phyloP scores from a whole-genome alignment of 2,113 vertebrate species.

The Corythornis cristatus region DNA sequence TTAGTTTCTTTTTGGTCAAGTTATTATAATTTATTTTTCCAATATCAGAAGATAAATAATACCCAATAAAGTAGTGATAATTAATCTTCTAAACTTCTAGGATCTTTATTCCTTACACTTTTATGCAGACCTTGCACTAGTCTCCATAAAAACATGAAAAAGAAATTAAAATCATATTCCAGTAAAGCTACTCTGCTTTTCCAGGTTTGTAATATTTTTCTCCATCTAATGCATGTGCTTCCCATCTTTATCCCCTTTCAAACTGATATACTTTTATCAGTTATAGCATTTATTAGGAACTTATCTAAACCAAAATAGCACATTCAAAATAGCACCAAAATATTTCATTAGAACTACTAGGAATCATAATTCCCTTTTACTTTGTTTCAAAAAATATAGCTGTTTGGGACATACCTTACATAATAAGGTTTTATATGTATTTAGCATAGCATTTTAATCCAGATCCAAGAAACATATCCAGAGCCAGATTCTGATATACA shows the following conservation, averaged over 20 bases:
- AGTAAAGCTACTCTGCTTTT: neutral
- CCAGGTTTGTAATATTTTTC: neutral
- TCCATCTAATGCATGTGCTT: accelerated
- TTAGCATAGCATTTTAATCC: neutral
- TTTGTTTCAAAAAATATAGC: neutral
- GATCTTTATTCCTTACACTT: accelerated
- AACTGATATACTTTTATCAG: neutral
- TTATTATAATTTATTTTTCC: neutral
- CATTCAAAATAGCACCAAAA: neutral
- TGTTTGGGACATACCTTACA: accelerated
- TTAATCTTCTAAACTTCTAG: neutral
- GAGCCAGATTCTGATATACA: neutral
- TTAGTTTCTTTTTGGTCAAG: neutral
- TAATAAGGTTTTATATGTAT: neutral
- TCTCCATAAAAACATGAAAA: neutral
- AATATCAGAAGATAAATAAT: neutral
- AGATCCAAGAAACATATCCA: neutral
- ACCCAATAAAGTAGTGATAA: accelerated
- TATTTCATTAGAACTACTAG: accelerated
- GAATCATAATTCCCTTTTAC: neutral
- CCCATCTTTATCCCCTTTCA: neutral
- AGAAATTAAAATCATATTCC: neutral
- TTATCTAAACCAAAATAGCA: neutral
- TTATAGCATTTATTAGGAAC: no score
- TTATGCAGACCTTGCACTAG: accelerated